Percentiles rank a stretch among this genome's conserved stretches.
These are phyloP conservation scores for Sorex araneus DNA, from an alignment of 2,113 vertebrate species.

Conservation along the genomic window DNA sequence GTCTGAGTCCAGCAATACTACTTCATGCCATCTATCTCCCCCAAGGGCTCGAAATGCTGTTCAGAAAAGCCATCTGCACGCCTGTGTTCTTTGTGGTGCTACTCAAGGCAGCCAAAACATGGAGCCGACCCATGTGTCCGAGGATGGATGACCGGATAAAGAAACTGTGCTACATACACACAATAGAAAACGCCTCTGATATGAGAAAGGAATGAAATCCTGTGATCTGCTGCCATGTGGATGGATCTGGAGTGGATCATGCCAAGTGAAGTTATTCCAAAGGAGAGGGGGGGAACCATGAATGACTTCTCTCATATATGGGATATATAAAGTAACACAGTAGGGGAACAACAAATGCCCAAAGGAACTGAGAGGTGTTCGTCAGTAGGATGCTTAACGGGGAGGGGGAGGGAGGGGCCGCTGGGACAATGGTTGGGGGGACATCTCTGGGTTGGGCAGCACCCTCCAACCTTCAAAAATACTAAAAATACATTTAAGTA, in stretches of 20 bases:
- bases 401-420: too few species aligned
- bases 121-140: not conserved
- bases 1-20: not conserved
- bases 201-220: not conserved
- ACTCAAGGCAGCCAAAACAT: not conserved
- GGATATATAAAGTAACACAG: not conserved
- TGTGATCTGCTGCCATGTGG: not conserved
- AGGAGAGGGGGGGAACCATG: too few species aligned
- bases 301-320: not conserved
- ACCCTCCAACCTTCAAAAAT: not conserved
- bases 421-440: too few species aligned
- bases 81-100: not conserved
- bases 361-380: too few species aligned
- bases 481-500: not conserved
- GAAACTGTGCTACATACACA: not conserved
- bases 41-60: not conserved
- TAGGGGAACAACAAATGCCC: too few species aligned
- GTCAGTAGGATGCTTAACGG: too few species aligned
- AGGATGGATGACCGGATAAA: not conserved
- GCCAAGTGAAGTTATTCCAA: not conserved
- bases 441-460: not conserved
- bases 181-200: not conserved
- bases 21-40: not conserved
- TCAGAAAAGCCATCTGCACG: not conserved
- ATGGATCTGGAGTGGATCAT: not conserved